phyloP scores from a whole-genome alignment of 2,113 vertebrate genomes.

The Pollachius pollachius region DNA sequence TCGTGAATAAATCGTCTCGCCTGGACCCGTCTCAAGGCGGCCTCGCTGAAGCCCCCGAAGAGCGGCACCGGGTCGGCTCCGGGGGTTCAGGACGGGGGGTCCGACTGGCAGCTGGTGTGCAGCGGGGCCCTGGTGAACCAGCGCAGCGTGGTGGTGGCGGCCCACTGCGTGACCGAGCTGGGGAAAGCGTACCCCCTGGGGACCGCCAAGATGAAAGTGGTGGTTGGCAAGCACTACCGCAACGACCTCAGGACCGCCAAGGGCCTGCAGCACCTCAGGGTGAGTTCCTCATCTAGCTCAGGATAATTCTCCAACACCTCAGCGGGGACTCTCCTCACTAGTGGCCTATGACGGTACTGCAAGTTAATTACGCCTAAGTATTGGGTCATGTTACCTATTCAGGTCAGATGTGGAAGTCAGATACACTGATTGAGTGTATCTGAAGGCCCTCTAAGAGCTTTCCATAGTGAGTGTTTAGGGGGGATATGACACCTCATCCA shows the following conservation, averaged over 20 bases:
- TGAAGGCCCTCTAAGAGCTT: too few relatives aligned
- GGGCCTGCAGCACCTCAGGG: slow-evolving; percentile 84
- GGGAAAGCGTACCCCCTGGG: slow-evolving; percentile 85
- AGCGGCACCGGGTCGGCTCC: slow-evolving; percentile 38
- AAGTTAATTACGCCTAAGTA: too few relatives aligned
- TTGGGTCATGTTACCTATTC: too few relatives aligned
- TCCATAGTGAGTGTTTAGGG: too few relatives aligned
- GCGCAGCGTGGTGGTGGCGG: slow-evolving; percentile 88
- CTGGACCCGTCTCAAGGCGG: slow-evolving; percentile 51
- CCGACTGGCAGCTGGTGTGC: slow-evolving; percentile 90
- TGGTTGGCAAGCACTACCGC: slow-evolving; percentile 89
- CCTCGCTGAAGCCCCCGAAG: slow-evolving; percentile 69
- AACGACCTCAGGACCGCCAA: slow-evolving; percentile 84
- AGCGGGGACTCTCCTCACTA: too few relatives aligned
- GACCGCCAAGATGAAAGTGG: slow-evolving; percentile 83
- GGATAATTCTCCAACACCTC: too few relatives aligned
- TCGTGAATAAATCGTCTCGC: too few relatives aligned
- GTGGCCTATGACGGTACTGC: too few relatives aligned
- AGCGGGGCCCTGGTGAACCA: slow-evolving; percentile 93
- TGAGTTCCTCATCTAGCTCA: slow-evolving; percentile 56
- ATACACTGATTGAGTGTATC: too few relatives aligned
- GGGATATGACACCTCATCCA: too few relatives aligned
- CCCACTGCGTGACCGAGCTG: slow-evolving; percentile 92
- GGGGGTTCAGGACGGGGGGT: slow-evolving; percentile 53
- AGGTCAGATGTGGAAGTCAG: too few relatives aligned